Percentiles rank a stretch among this genome's conserved stretches.
phyloP scores from a whole-genome alignment of 1,140 invertebrate species.

The Halyomorpha halys region DNA sequence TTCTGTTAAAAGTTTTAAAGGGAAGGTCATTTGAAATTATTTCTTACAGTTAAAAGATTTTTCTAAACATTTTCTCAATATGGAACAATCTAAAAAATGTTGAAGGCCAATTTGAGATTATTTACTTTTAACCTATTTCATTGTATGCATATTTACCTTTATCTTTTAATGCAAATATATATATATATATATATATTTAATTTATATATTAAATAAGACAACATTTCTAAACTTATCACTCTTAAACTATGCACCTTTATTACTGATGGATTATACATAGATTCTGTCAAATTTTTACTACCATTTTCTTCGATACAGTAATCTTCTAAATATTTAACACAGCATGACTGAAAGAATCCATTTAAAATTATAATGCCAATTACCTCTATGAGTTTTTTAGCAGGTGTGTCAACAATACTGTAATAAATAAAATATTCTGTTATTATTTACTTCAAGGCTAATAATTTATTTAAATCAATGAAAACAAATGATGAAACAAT shows the following conservation, averaged over 20 bases:
- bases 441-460: neutral
- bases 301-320: neutral
- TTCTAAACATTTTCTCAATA: no score
- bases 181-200: no score
- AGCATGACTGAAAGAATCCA: neutral
- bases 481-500: neutral
- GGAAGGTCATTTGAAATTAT: no score
- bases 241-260: neutral
- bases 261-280: neutral
- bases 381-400: constrained; percentile 7
- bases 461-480: neutral
- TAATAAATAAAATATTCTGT: neutral
- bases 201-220: no score
- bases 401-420: neutral
- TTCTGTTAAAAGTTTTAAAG: no score
- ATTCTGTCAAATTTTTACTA: neutral
- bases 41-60: no score
- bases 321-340: neutral
- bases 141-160: no score
- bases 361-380: neutral
- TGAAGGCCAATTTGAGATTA: no score
- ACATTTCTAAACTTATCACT: no score
- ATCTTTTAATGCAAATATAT: no score
- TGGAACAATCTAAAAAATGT: no score
- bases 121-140: no score